Evolutionary conservation across 1,140 invertebrate genomes (phyloP), one percentile per base, ranked within the genome.

Genomic region (Drosophila sechellia): DNA sequence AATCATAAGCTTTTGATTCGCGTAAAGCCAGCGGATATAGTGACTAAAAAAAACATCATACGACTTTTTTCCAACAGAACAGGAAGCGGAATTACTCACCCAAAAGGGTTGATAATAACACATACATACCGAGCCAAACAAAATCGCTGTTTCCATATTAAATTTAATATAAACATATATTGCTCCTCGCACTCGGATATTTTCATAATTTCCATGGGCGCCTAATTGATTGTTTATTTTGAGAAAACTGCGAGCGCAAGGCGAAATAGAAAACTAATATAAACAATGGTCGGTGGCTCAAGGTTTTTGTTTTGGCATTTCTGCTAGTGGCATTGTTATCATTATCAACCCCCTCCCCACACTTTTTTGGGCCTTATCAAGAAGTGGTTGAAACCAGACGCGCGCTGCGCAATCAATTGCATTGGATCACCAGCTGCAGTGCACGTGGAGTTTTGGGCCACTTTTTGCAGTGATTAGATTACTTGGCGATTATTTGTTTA

Each of bases 401-500:
- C n/a, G 4, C 11, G 27, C 4, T 65, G 61, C 58, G 37, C 17
- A 22, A 12, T 15, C 49, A 64, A 34, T 40, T 66, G 63, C 63
- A 69, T 53, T 53, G 20, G 20, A 66, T 37, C 13, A 34, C 42
- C 42, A 63, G 25, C 25, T 46, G 25, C 10, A 4, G 5, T 10
- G 31, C 66, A 70, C 66, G 66, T 69, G 66, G 35, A n/a, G 15
- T 50, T 35, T 39, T 69, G 1, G n/a, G 11, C 10, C n/a, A 20
- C 6, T 35, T 53, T 52, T 52, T 54, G 25, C 42, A 25, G 13
- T 49, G 68, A 70, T 70, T 70, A 70, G 66, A 70, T 70, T 70
- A 43, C 27, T 25, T 39, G 12, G 17, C 10, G 35, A 37, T 12
- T 69, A 48, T 48, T 34, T 31, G 42, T 64, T 65, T 65, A 54